Evolutionary conservation across 1,140 invertebrate genomes (phyloP).

Genomic region (Anastrepha ludens): DNA sequence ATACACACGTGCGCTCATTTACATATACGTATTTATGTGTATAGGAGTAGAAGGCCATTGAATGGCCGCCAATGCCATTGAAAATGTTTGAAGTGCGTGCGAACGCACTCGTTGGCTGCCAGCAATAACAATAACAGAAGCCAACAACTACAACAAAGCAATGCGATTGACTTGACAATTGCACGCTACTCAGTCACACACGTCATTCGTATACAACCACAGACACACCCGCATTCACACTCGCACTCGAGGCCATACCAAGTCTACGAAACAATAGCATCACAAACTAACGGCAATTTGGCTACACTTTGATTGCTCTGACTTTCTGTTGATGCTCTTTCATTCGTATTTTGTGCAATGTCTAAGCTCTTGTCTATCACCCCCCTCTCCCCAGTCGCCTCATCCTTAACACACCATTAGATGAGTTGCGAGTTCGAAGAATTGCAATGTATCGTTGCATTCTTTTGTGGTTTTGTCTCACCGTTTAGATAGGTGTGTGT

Average conservation of each 20-base stretch:
- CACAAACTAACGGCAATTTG: constrained; percentile 43
- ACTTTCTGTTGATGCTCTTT: not conserved
- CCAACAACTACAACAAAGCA: not conserved
- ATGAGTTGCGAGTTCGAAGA: not conserved
- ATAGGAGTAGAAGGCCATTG: constrained; percentile 6
- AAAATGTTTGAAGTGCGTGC: constrained; percentile 29
- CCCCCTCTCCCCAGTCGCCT: not conserved
- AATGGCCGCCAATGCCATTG: constrained; percentile 24
- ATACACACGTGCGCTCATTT: not conserved
- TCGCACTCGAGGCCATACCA: too few relatives aligned
- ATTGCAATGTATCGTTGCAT: not conserved
- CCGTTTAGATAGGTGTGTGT: not conserved
- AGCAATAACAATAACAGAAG: not conserved
- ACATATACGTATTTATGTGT: not conserved
- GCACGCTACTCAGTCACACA: constrained; percentile 15
- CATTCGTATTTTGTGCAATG: not conserved
- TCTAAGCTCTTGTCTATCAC: not conserved
- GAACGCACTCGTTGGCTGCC: constrained; percentile 3
- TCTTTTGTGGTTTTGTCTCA: constrained; percentile 1
- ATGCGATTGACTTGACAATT: constrained; percentile 40
- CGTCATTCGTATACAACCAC: not conserved
- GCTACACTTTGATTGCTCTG: constrained; percentile 28
- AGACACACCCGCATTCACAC: not conserved
- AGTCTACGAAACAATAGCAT: constrained; percentile 25
- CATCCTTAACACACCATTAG: not conserved